These are phyloP conservation scores for Perca flavescens DNA, from an alignment of 2,113 vertebrate species.

Conservation along the genomic window DNA sequence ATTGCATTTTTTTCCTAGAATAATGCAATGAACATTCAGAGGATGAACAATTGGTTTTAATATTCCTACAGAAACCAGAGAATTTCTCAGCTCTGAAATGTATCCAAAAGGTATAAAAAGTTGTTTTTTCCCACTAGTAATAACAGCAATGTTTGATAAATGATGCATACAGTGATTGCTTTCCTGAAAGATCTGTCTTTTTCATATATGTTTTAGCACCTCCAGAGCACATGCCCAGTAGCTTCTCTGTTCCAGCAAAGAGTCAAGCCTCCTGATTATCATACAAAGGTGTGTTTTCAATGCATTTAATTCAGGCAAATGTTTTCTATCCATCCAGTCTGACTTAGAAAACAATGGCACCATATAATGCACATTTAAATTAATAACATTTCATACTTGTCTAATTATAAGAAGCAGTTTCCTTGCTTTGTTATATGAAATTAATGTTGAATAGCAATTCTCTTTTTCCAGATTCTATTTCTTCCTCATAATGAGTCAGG, in stretches of 20 bases:
- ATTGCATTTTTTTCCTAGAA: not conserved
- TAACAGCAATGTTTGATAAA: not conserved
- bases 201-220: constrained; percentile 10
- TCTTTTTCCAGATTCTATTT: constrained; percentile 38
- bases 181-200: not conserved
- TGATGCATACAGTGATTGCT: not conserved
- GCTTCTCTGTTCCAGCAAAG: constrained; percentile 20
- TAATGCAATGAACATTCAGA: constrained; percentile 6
- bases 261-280: constrained; percentile 8
- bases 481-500: constrained; percentile 62
- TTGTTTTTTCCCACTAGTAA: not conserved
- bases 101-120: constrained; percentile 38
- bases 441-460: constrained; percentile 1
- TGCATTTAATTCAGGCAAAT: not conserved
- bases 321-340: not conserved
- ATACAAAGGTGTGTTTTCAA: constrained; percentile 20
- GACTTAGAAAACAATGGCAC: not conserved
- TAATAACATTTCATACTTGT: not conserved
- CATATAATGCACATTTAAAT: not conserved
- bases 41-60: not conserved
- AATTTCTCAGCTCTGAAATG: constrained; percentile 54
- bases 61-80: constrained; percentile 64
- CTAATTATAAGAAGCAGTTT: not conserved
- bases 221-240: constrained; percentile 11
- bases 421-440: constrained; percentile 4